Evolutionary conservation across 2,888 invertebrate species (phyloP).

Genomic region (Trichacis sp.): DNA sequence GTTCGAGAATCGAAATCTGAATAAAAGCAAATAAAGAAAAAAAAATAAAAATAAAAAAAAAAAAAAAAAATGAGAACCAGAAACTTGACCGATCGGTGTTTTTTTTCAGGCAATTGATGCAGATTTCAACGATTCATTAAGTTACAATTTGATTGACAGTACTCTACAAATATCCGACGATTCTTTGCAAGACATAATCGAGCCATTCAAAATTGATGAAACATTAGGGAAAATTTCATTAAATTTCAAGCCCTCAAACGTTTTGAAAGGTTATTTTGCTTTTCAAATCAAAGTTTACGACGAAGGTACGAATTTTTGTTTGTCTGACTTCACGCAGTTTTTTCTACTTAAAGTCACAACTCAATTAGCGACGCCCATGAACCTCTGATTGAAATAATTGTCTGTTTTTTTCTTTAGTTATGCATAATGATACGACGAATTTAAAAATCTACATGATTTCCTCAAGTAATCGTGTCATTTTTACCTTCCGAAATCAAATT

Average conservation of each 20-base stretch:
- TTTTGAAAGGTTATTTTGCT: constrained; percentile 75
- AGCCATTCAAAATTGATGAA: constrained; percentile 67
- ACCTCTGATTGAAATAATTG: no score
- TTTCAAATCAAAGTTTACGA: constrained; percentile 73
- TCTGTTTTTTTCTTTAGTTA: no score
- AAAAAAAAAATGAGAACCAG: no score
- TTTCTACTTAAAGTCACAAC: constrained; percentile 12
- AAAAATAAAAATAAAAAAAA: no score
- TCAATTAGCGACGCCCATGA: not conserved
- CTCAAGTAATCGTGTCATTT: constrained; percentile 72
- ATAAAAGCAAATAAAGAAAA: no score
- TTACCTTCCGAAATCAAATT: constrained; percentile 72
- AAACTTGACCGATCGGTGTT: no score
- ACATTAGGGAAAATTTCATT: constrained; percentile 70
- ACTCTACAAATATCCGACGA: constrained; percentile 60
- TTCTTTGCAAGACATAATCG: constrained; percentile 66
- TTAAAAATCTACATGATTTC: constrained; percentile 75
- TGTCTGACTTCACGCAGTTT: not conserved
- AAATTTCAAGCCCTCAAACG: constrained; percentile 70
- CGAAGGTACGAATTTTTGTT: constrained; percentile 66
- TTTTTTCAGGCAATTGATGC: constrained; percentile 72
- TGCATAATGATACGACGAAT: constrained; percentile 67
- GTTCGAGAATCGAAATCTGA: no score
- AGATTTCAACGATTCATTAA: constrained; percentile 67
- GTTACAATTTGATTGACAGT: constrained; percentile 65